These are phyloP conservation scores for Aphelenchoides fujianensis DNA, from an alignment of 1,140 invertebrate genomes.

Conservation along the genomic window DNA sequence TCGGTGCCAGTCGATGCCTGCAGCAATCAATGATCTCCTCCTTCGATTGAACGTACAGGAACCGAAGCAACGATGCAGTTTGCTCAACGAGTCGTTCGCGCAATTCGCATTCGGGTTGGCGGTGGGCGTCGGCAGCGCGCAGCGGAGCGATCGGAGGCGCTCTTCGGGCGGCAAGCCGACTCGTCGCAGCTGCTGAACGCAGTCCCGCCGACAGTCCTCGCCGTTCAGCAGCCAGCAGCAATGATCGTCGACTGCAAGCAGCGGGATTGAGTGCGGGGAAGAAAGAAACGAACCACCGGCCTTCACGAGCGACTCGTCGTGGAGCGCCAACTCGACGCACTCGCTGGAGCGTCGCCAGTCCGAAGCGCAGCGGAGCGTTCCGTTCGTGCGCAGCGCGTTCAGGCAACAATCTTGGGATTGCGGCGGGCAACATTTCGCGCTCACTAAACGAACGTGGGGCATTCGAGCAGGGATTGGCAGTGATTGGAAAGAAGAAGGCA, in stretches of 20 bases:
- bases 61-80: not conserved
- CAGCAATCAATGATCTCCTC: too few species aligned
- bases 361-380: not conserved
- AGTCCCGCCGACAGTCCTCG: not conserved
- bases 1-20: not conserved
- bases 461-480: too few species aligned
- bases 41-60: too few species aligned
- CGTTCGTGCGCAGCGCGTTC: not conserved
- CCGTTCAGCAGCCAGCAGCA: not conserved
- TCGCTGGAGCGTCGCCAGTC: not conserved
- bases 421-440: not conserved
- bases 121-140: not conserved
- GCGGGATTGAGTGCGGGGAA: too few species aligned
- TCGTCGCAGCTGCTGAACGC: not conserved
- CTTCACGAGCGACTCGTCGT: not conserved
- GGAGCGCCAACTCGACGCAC: not conserved
- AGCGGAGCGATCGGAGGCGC: not conserved
- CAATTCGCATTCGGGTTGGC: not conserved
- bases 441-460: too few species aligned
- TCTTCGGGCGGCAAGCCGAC: not conserved
- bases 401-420: not conserved
- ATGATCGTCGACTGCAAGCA: conserved; percentile 2
- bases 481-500: too few species aligned
- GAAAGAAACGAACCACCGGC: too few species aligned
- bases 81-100: not conserved